Percentiles rank a stretch among this genome's conserved stretches.
Conservation (phyloP, 2,888 invertebrate species). For the Brachylomia viminalis region DNA sequence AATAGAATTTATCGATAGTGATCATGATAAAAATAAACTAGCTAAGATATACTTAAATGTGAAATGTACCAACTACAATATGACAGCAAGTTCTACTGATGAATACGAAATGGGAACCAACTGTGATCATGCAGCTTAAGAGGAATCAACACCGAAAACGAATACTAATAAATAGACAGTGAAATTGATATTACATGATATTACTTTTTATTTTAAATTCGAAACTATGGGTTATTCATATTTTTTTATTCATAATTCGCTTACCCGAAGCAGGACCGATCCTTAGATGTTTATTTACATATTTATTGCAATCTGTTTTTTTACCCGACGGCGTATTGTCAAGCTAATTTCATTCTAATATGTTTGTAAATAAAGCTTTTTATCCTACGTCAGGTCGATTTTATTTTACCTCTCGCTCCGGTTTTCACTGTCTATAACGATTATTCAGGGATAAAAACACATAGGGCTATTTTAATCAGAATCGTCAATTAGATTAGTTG, state of each 20-base stretch:
- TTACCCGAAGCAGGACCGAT: conserved; percentile 84
- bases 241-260: conserved; percentile 80
- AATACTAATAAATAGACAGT: conserved; percentile 90
- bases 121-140: conserved; percentile 78
- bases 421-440: conserved; percentile 89
- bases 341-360: conserved; percentile 69
- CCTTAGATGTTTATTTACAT: conserved; percentile 86
- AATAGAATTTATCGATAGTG: conserved; percentile 55
- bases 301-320: conserved; percentile 88
- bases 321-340: conserved; percentile 77
- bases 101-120: conserved; percentile 83
- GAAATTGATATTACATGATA: conserved; percentile 90
- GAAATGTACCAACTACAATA: conserved; percentile 19
- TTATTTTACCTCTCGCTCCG: conserved; percentile 68
- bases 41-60: conserved; percentile 23
- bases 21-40: conserved; percentile 35
- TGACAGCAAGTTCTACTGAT: conserved; percentile 41
- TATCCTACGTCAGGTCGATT: conserved; percentile 62
- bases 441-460: conserved; percentile 71
- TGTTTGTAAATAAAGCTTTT: conserved; percentile 68
- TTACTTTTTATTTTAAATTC: conserved; percentile 87
- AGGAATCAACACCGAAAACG: conserved; percentile 90
- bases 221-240: conserved; percentile 85
- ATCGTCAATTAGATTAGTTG: conserved; percentile 56
- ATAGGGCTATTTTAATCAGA: conserved; percentile 67